Evolutionary conservation across 2,888 invertebrate species (phyloP), one percentile per base, ranked within the genome.

Genomic region (Hirtodrosophila histrioides): DNA sequence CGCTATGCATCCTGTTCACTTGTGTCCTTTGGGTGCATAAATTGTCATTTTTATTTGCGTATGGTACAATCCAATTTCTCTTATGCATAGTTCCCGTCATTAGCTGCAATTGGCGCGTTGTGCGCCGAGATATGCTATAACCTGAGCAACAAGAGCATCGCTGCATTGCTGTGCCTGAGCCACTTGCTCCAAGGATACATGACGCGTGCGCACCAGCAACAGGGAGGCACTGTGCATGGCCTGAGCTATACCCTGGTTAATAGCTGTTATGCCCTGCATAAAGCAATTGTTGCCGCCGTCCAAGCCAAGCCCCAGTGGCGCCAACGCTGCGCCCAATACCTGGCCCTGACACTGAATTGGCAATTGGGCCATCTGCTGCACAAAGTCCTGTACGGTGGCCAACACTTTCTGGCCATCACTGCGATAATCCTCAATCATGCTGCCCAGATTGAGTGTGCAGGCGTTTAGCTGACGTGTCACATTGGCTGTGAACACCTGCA

Each of bases 21-120:
- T 31, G 9, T 44, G 63, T 81, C 68, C 64, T 77, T 60, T 62
- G 81, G 86, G 81, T 81, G 81, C 84, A 81, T 81, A 86, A 81
- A 81, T 81, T 83, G 62, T 45, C 55, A 3, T 44, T 40, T 63
- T 36, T 67, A 77, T 69, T 78, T 75, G 41, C 51, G 41, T 67
- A 56, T 27, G 27, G 2, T 31, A 36, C 39, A 44, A 48, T 43
- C 33, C 24, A 44, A 37, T 45, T 31, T 39, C 27, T 8, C 44
- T 51, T 35, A 45, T 36, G 48, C 23, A 10, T 46, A 33, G 31
- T 39, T 41, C n/a, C 31, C 40, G 35, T 10, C n/a, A 10, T 65
- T 62, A 71, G 11, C 24, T 64, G 37, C 82, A 82, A 50, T 86
- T 73, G 36, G 64, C 82, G 41, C 68, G 78, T 36, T 68, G 69